phyloP scores from a whole-genome alignment of 2,888 invertebrate genomes.

The Meandrusa payeni region DNA sequence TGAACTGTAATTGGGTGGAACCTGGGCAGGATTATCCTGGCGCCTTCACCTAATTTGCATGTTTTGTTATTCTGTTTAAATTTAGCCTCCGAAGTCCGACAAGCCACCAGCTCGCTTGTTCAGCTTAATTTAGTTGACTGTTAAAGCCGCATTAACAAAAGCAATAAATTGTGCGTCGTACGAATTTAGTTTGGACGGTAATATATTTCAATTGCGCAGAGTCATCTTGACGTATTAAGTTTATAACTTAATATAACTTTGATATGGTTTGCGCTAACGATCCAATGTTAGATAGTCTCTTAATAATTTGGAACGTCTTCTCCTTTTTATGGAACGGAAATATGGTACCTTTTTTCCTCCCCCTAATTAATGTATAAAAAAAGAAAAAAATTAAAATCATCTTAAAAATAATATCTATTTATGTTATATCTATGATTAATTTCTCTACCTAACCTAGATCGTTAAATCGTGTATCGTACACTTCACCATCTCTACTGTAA shows the following conservation, averaged over 20 bases:
- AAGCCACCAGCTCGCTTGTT: background rate
- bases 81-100: slow-evolving; percentile 4
- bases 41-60: slow-evolving; percentile 42
- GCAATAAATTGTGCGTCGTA: slow-evolving; percentile 5
- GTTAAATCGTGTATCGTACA: too few relatives aligned
- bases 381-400: too few relatives aligned
- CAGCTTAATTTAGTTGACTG: slow-evolving; percentile 15
- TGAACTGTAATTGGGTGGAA: too few relatives aligned
- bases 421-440: too few relatives aligned
- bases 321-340: too few relatives aligned
- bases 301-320: too few relatives aligned
- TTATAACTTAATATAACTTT: slow-evolving; percentile 4
- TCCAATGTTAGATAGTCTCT: background rate
- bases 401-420: too few relatives aligned
- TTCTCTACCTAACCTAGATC: too few relatives aligned
- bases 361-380: too few relatives aligned
- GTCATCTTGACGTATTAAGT: slow-evolving; percentile 12
- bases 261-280: slow-evolving; percentile 2
- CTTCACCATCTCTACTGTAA: too few relatives aligned
- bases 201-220: slow-evolving; percentile 4
- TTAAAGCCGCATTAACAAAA: slow-evolving; percentile 12
- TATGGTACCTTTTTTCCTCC: too few relatives aligned
- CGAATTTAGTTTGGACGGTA: background rate
- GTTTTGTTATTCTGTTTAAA: slow-evolving; percentile 8
- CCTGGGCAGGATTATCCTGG: slow-evolving; percentile 50